Evolutionary conservation across 2,797 vertebrate species (phyloP), one percentile per base, ranked within the genome.

Genomic region (Avahi laniger): DNA sequence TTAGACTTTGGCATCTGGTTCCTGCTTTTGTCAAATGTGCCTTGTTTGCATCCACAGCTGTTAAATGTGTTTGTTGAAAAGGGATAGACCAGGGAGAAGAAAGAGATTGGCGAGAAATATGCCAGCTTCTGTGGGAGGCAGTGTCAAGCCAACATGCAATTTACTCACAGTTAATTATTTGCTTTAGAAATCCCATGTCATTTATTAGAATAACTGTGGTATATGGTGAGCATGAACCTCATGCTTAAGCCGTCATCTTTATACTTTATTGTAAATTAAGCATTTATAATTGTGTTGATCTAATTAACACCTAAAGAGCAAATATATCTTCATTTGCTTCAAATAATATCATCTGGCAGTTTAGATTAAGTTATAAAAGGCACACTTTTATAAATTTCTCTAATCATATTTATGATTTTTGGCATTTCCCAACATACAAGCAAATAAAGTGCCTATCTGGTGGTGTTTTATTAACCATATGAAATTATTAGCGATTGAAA

Each of bases 1-100:
- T 98, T 96, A 97, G 90, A 94, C 82, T 97, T 97, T 93, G 98
- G 98, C 98, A 99, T 98, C 98, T 98, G 98, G 96, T 98, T 96
- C 65, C 50, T 94, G 41, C 96, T 98, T 98, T 98, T 98, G 98
- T 98, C 98, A 99, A 98, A 97, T 98, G 93, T 97, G 97, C 90
- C 98, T 97, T 97, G 97, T 98, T 98, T 99, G 97, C 98, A 98
- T 98, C 98, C 98, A 98, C 98, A 98, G 98, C 98, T 98, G 98
- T 98, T 98, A 96, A 96, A 98, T 97, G 82, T 97, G 83, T 98
- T 98, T 98, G 83, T 91, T 98, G n/a, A 97, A 97, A 97, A 97
- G 81, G 65, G 13, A 87, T 85, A 86, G 96, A 97, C 87, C 70
- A 69, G 63, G 97, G 81, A 95, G 97, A 96, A 91, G 95, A 98